phyloP scores from a whole-genome alignment of 2,797 vertebrate genomes.

The Nasua narica region DNA sequence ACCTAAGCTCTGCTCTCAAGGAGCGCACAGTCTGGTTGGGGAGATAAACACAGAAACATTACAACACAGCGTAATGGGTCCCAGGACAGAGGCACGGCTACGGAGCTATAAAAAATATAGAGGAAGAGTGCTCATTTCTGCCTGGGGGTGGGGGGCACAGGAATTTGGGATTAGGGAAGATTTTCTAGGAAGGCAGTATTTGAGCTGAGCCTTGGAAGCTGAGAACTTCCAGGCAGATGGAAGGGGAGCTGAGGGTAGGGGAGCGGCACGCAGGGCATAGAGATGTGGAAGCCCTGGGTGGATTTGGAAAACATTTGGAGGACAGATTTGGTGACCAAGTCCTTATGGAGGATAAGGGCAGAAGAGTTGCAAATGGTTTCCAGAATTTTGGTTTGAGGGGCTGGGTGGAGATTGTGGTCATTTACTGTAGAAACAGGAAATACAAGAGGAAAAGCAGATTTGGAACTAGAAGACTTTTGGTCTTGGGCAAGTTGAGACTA shows the following conservation, averaged over 20 bases:
- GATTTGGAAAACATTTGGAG: neutral
- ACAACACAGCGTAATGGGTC: neutral
- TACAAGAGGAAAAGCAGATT: neutral
- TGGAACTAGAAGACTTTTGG: neutral
- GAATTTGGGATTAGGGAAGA: neutral
- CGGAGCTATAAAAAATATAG: neutral
- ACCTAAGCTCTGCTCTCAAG: slow-evolving; percentile 46
- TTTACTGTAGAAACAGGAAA: slow-evolving; percentile 2
- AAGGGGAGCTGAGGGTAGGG: neutral
- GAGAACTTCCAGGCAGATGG: neutral
- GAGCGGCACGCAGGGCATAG: neutral
- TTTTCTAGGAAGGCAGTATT: neutral
- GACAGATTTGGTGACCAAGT: slow-evolving; percentile 40
- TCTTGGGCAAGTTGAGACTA: neutral
- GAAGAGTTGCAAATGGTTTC: neutral
- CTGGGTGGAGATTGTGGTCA: neutral
- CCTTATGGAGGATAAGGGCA: neutral
- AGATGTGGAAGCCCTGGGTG: neutral
- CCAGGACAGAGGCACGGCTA: neutral
- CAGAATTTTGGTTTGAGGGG: neutral
- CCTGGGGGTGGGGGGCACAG: neutral
- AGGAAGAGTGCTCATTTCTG: neutral
- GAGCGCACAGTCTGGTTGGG: slow-evolving; percentile 49
- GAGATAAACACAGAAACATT: slow-evolving; percentile 1
- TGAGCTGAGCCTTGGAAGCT: neutral